phyloP scores from a whole-genome alignment of 1,140 invertebrate species.

The Drosophila erecta region DNA sequence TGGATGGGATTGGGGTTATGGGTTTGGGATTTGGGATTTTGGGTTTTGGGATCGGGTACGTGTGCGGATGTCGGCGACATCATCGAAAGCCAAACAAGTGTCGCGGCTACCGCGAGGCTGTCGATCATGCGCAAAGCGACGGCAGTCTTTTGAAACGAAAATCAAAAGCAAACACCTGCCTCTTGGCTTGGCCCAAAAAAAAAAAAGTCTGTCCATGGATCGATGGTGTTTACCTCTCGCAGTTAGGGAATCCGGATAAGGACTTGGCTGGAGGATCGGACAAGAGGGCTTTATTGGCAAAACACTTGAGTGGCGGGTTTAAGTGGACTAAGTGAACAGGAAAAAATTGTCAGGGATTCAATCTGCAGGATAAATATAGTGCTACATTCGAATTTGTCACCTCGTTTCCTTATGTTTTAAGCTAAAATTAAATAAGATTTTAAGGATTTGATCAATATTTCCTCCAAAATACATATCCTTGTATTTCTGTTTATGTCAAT shows the following conservation, averaged over 20 bases:
- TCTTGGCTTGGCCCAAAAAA: constrained; percentile 36
- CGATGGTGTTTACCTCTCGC: constrained; percentile 14
- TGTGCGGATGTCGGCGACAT: constrained; percentile 33
- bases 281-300: constrained; percentile 50
- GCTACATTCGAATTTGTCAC: too few species aligned
- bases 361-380: neutral
- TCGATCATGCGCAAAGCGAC: constrained; percentile 67
- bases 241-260: constrained; percentile 44
- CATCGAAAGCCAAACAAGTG: constrained; percentile 61
- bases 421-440: too few species aligned
- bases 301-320: constrained; percentile 43
- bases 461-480: too few species aligned
- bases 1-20: constrained; percentile 21
- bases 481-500: too few species aligned
- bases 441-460: too few species aligned
- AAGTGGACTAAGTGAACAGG: constrained; percentile 4
- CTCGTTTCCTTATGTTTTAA: too few species aligned
- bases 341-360: constrained; percentile 6
- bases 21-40: constrained; percentile 20
- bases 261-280: constrained; percentile 46
- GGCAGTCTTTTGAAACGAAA: constrained; percentile 77
- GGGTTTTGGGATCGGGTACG: constrained; percentile 12
- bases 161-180: constrained; percentile 66
- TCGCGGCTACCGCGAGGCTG: constrained; percentile 72
- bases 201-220: constrained; percentile 2